Percentiles rank a stretch among this genome's conserved stretches.
Evolutionary conservation across 2,113 vertebrate species (phyloP).

Genomic region (Bettongia penicillata): DNA sequence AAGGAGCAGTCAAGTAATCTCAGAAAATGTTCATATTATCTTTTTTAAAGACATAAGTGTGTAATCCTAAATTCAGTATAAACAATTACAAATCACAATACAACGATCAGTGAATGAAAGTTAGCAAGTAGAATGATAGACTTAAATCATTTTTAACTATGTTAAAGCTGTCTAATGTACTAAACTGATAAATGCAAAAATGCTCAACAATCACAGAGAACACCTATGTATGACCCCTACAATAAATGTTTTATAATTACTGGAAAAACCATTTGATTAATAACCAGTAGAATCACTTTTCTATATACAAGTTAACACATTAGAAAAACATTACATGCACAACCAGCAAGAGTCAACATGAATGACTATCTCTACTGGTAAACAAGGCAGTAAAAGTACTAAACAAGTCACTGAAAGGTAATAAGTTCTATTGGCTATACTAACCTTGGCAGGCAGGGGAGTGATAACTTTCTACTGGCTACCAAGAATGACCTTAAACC

Average conservation of each 20-base stretch:
- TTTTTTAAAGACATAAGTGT: not conserved
- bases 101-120: not conserved
- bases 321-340: not conserved
- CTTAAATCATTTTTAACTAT: not conserved
- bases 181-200: not conserved
- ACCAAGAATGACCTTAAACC: not conserved
- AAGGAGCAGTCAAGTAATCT: slow-evolving; percentile 48
- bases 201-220: not conserved
- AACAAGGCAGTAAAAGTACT: not conserved
- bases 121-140: not conserved
- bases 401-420: not conserved
- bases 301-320: not conserved
- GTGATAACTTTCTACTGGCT: not conserved
- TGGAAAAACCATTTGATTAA: not conserved
- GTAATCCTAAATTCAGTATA: not conserved
- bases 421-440: not conserved
- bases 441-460: not conserved
- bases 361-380: not conserved
- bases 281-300: not conserved
- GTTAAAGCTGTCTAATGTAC: not conserved
- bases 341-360: not conserved
- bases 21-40: not conserved
- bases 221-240: not conserved
- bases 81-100: not conserved
- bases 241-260: not conserved